phyloP scores from a whole-genome alignment of 2,888 invertebrate species.

The Fragum sueziense region DNA sequence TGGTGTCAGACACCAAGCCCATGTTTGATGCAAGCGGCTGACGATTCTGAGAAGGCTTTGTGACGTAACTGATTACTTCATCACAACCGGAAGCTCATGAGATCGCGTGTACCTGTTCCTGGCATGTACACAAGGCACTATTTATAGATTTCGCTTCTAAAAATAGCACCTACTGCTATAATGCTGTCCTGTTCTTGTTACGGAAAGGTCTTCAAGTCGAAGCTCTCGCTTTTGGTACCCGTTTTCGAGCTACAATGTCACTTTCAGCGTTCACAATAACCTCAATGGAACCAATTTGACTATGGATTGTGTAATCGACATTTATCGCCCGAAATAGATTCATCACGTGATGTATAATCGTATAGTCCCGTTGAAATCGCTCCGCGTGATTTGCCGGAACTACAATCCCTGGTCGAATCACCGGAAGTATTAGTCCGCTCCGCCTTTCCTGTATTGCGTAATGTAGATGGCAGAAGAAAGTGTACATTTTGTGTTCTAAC shows the following conservation, averaged over 20 bases:
- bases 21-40: not conserved
- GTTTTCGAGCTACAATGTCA: not conserved
- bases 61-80: not conserved
- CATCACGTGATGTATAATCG: slow-evolving; percentile 8
- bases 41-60: not conserved
- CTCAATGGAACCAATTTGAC: slow-evolving; percentile 9
- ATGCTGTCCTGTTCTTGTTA: not conserved
- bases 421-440: not conserved
- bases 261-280: not conserved
- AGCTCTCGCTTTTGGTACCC: not conserved
- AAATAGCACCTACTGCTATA: not conserved
- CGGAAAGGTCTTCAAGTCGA: slow-evolving; percentile 1
- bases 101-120: not conserved
- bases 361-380: slow-evolving; percentile 16
- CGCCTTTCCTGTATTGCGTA: not conserved
- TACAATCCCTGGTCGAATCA: not conserved
- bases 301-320: not conserved
- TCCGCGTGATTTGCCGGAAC: slow-evolving; percentile 3
- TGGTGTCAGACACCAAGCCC: no score
- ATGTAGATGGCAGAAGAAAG: slow-evolving; percentile 1
- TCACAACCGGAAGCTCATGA: not conserved
- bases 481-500: slow-evolving; percentile 6
- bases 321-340: slow-evolving; percentile 4
- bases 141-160: not conserved
- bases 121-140: not conserved